A percentile compares a stretch with the other conserved stretches of the same genome.
phyloP scores from a whole-genome alignment of 35 echinoderm and acorn worm species.

The Ptychodera flava region DNA sequence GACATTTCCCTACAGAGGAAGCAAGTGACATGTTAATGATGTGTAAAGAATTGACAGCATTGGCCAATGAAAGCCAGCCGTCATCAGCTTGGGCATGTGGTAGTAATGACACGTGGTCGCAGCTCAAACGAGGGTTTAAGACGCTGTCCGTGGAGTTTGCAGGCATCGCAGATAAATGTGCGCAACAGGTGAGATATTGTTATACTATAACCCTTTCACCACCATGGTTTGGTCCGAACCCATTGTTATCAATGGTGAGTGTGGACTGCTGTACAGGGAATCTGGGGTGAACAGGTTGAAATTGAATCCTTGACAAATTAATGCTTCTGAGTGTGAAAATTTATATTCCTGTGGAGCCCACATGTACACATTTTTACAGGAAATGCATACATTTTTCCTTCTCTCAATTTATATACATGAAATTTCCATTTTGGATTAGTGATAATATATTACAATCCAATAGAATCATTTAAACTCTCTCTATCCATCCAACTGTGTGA shows the following conservation, averaged over 20 bases:
- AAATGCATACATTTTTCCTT: too few species aligned
- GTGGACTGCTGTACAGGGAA: too few species aligned
- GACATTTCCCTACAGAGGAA: slow-evolving; percentile 39
- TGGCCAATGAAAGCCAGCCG: slow-evolving; percentile 55
- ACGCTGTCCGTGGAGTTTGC: slow-evolving; percentile 86
- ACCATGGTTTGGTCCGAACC: too few species aligned
- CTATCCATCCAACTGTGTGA: too few species aligned
- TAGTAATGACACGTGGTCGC: slow-evolving; percentile 75
- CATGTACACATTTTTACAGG: too few species aligned
- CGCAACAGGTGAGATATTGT: slow-evolving; percentile 32
- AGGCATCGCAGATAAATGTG: slow-evolving; percentile 71
- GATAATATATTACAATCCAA: not conserved
- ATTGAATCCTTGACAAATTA: not conserved
- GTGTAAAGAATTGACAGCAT: slow-evolving; percentile 68
- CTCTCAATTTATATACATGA: not conserved
- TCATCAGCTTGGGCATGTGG: slow-evolving; percentile 92
- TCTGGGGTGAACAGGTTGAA: too few species aligned
- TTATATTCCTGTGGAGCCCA: too few species aligned
- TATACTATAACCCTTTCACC: too few species aligned
- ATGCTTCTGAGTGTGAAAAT: slow-evolving; percentile 3
- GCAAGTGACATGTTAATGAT: slow-evolving; percentile 74
- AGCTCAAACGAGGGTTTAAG: slow-evolving; percentile 78
- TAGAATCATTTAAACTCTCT: not conserved
- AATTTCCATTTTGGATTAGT: not conserved
- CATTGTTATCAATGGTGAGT: too few species aligned